These are phyloP conservation scores for Zaprionus inermis DNA, from an alignment of 1,140 invertebrate species.

Conservation along the genomic window DNA sequence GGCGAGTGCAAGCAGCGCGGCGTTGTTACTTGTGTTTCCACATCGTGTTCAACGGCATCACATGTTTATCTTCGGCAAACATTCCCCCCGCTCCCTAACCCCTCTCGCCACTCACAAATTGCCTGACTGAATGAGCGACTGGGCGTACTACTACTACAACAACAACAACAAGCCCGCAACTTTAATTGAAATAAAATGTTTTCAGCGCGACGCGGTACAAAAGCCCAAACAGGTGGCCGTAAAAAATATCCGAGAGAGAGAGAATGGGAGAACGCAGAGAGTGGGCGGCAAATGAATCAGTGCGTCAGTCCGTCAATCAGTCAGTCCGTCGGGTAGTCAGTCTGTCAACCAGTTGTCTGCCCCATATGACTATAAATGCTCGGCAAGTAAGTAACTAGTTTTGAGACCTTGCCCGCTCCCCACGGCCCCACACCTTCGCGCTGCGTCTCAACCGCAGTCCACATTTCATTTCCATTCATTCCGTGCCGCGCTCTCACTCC, in stretches of 20 bases:
- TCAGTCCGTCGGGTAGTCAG: slow-evolving; percentile 19
- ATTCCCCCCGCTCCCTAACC: no score
- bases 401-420: slow-evolving; percentile 16
- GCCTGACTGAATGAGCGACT: slow-evolving; percentile 12
- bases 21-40: slow-evolving; percentile 23
- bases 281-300: slow-evolving; percentile 44
- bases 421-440: background rate
- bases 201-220: slow-evolving; percentile 23
- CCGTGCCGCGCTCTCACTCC: slow-evolving; percentile 9
- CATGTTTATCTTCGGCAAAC: slow-evolving; percentile 63
- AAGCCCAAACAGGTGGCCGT: slow-evolving; percentile 30
- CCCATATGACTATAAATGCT: slow-evolving; percentile 76
- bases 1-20: slow-evolving; percentile 13
- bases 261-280: slow-evolving; percentile 31
- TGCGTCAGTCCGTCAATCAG: slow-evolving; percentile 15
- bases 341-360: slow-evolving; percentile 34
- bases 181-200: slow-evolving; percentile 80
- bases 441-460: slow-evolving; percentile 42
- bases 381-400: slow-evolving; percentile 75
- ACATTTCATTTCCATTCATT: slow-evolving; percentile 71
- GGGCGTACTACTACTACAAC: slow-evolving; percentile 12
- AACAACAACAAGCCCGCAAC: slow-evolving; percentile 29
- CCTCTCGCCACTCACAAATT: slow-evolving; percentile 14
- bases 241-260: background rate
- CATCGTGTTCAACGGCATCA: slow-evolving; percentile 19